Conservation (phyloP, 2,113 vertebrate genomes). For the Leucosticte australis region DNA sequence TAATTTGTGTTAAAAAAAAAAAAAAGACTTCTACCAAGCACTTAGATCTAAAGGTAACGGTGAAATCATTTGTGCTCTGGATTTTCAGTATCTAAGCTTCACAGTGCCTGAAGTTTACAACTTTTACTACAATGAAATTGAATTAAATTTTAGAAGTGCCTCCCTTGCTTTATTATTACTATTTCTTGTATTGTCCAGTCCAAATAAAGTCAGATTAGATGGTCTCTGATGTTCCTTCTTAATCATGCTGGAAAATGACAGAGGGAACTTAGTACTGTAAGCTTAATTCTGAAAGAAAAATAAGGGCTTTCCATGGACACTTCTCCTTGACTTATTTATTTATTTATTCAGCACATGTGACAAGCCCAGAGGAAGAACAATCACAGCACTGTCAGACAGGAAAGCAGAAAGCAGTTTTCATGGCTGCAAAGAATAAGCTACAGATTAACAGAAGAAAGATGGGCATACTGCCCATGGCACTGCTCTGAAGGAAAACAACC, state of each 20-base stretch:
- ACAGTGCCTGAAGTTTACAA: background rate
- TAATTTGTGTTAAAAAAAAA: background rate
- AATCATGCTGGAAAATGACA: background rate
- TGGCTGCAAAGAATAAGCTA: background rate
- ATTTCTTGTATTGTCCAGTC: background rate
- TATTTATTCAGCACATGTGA: background rate
- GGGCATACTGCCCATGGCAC: background rate
- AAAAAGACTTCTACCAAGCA: background rate
- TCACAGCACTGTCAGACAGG: background rate
- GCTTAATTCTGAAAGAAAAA: background rate
- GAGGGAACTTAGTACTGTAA: background rate
- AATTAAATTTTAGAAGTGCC: background rate
- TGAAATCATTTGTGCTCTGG: background rate
- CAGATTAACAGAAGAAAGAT: constrained; percentile 3
- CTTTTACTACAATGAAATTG: background rate
- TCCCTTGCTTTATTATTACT: background rate
- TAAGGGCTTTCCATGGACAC: background rate
- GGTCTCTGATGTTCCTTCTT: background rate
- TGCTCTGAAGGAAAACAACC: background rate
- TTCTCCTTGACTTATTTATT: background rate
- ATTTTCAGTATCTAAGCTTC: background rate
- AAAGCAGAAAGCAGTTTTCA: background rate
- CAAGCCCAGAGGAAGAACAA: background rate
- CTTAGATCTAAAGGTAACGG: background rate
- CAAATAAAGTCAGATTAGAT: background rate